Base-by-base conservation (phyloP, 1,140 invertebrate species). In the Sycobia sp. region DNA sequence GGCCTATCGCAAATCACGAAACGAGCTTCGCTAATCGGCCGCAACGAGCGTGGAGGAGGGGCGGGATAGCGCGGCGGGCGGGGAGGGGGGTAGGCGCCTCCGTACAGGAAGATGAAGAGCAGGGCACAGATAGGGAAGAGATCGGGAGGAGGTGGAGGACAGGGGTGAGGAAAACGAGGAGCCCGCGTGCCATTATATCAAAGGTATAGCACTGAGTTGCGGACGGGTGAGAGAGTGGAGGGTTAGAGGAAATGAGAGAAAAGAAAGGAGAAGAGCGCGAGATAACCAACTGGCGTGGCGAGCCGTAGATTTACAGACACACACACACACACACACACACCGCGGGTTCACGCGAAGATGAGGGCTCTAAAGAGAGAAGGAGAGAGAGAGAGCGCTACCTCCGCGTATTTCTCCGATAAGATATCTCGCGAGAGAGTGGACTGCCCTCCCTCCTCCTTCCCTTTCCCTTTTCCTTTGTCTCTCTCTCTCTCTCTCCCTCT, bases 1-100 rank as follows among this genome's bases (percentile, higher is more conserved):
- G 13, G 50, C 13, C 32, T 53, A 53, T 53, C 20, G 34, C 50
- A 53, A 53, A 53, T 53, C 50, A 25, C 23, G 51, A 36, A 41
- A 54, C 36, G 51, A 41, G 51, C n/a, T 36, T 16, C 20, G 29
- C 27, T 49, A 50, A 50, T 34, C 27, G 23, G 29, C 29, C 18
- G n/a, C n/a, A n/a, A 5, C 5, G 5, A 34, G 32, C 5, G 32
- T 34, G 11, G 11, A 34, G 11, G 11, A 34, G 11, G 5, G 32
- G 11, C 5, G 32, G 32, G 11, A 34, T 7, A 34, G 11, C 32
- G 32, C 5, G 11, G 5, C 11, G 32, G 5, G 11, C 11, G 11
- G 32, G 11, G 32, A 34, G 32, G 32, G 32, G 11, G 32, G 11
- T 34, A 11, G 5, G 32, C 32, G 32, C n/a, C n/a, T n/a, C n/a